These are phyloP conservation scores for Osmerus eperlanus DNA, from an alignment of 2,113 vertebrate genomes.

Conservation along the genomic window DNA sequence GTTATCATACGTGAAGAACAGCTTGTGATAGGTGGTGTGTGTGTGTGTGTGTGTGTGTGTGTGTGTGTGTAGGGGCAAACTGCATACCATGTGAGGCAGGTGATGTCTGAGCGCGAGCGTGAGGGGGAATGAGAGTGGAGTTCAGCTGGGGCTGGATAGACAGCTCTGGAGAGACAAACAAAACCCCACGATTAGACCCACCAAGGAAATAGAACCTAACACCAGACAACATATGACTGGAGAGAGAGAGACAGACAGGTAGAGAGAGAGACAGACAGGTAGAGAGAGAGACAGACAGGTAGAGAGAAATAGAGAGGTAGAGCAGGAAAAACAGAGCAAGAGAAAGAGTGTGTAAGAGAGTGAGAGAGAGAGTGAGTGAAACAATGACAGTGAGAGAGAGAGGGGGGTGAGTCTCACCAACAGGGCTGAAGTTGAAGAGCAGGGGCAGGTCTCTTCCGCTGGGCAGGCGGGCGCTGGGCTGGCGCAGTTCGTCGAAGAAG, in stretches of 20 bases:
- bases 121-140: constrained; percentile 87
- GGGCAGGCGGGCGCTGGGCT: constrained; percentile 82
- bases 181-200: too few relatives aligned
- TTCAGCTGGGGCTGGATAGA: constrained; percentile 90
- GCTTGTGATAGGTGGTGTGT: background rate
- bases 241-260: too few relatives aligned
- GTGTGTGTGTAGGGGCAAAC: background rate
- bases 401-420: constrained; percentile 70
- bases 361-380: background rate
- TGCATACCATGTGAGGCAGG: constrained; percentile 79
- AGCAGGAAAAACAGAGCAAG: background rate
- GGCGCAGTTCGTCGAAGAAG: constrained; percentile 89
- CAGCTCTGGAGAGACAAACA: constrained; percentile 72
- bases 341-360: background rate
- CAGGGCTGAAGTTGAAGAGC: constrained; percentile 91
- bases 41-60: background rate
- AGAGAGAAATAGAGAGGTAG: too few relatives aligned
- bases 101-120: constrained; percentile 80
- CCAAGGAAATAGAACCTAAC: too few relatives aligned
- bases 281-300: too few relatives aligned
- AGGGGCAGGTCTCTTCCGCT: constrained; percentile 85
- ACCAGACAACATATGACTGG: background rate
- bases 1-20: background rate
- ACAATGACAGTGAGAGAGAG: background rate
- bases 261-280: too few relatives aligned